These are phyloP conservation scores for Cyanoderma ruficeps DNA, from an alignment of 2,113 vertebrate genomes.

Conservation along the genomic window DNA sequence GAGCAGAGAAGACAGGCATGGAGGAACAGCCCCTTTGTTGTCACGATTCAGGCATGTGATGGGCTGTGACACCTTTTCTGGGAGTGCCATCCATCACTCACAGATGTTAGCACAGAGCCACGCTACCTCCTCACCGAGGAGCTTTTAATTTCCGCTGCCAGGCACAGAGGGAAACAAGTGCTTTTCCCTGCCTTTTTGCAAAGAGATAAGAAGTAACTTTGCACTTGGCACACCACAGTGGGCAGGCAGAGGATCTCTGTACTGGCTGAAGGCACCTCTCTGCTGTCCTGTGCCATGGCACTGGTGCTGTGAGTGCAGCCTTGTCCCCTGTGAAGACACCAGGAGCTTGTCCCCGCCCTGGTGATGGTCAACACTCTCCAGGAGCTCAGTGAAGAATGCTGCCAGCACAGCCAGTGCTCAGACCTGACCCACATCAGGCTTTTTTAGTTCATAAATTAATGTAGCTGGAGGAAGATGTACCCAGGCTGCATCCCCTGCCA, in stretches of 20 bases:
- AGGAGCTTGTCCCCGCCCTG: not conserved
- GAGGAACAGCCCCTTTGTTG: conserved; percentile 4
- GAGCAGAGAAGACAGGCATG: not conserved
- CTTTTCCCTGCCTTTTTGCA: not conserved
- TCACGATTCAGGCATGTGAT: not conserved
- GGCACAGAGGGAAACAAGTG: not conserved
- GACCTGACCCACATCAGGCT: not conserved
- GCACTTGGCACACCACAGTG: accelerated
- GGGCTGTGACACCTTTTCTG: not conserved
- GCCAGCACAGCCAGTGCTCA: not conserved
- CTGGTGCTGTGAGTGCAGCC: not conserved
- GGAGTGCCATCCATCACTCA: not conserved
- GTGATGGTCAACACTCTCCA: not conserved
- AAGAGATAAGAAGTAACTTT: not conserved
- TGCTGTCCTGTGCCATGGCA: not conserved
- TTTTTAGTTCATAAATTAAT: not conserved
- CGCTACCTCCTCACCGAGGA: not conserved
- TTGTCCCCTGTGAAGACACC: not conserved
- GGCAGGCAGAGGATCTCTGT: not conserved
- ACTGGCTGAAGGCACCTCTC: not conserved
- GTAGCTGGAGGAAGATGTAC: not conserved
- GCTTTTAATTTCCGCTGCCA: not conserved
- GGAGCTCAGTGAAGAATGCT: not conserved
- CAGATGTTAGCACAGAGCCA: not conserved
- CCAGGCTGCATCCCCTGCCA: not conserved